Evolutionary conservation across 2,888 invertebrate genomes (phyloP).

Genomic region (Ypsolopha sequella): DNA sequence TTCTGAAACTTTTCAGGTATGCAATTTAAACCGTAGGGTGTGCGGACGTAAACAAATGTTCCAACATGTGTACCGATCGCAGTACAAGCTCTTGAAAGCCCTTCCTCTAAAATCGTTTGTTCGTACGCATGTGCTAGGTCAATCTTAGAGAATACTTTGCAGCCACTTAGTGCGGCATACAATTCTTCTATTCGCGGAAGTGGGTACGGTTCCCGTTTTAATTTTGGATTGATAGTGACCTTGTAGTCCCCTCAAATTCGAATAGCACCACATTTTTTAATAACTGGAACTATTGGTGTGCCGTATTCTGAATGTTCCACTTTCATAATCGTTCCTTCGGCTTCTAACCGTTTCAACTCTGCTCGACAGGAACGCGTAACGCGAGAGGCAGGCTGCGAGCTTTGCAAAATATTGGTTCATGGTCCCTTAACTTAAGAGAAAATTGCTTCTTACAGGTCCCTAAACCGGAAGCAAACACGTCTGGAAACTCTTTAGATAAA

Average conservation of each 20-base stretch:
- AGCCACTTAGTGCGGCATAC: conserved; percentile 15
- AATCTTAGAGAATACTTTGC: conserved; percentile 16
- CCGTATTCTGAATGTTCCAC: conserved; percentile 12
- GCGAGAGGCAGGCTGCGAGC: conserved; percentile 1
- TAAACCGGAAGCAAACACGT: neutral
- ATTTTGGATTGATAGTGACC: conserved; percentile 13
- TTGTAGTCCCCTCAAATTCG: conserved; percentile 13
- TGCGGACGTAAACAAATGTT: conserved; percentile 2
- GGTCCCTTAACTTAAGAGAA: neutral
- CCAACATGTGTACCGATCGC: conserved; percentile 11
- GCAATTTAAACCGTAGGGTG: conserved; percentile 3
- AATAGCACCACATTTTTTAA: conserved; percentile 8
- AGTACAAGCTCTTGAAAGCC: too few species aligned
- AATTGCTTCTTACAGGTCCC: neutral
- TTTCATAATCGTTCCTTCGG: conserved; percentile 8
- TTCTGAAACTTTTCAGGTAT: conserved; percentile 5
- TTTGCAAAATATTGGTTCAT: neutral
- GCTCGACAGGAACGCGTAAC: neutral
- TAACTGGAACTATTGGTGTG: conserved; percentile 15
- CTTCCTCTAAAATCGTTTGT: conserved; percentile 11
- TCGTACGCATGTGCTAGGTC: conserved; percentile 16
- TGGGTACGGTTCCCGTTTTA: too few species aligned
- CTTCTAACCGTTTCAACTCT: conserved; percentile 6
- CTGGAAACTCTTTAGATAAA: neutral
- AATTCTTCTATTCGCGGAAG: conserved; percentile 16